These are phyloP conservation scores for Seladonia tumulorum DNA, from an alignment of 2,888 invertebrate species.

Conservation along the genomic window DNA sequence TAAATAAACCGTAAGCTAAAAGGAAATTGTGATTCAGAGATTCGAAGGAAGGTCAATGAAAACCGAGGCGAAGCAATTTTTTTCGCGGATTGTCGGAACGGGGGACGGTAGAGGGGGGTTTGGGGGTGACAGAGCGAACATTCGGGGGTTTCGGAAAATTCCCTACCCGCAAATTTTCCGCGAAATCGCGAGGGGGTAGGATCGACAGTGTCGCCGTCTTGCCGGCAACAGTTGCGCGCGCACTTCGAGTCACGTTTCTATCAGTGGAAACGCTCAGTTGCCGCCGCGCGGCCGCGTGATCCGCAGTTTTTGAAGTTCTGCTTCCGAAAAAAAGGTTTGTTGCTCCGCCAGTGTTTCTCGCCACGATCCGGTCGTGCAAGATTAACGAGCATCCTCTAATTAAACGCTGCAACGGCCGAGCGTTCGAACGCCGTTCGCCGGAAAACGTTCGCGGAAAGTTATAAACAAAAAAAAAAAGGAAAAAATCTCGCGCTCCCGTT, in stretches of 20 bases:
- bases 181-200: background rate
- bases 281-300: slow-evolving; percentile 67
- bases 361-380: background rate
- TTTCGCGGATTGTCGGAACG: background rate
- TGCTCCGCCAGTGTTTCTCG: background rate
- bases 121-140: background rate
- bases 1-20: too few relatives aligned
- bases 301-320: slow-evolving; percentile 56
- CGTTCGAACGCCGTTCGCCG: background rate
- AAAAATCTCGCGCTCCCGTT: background rate
- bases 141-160: background rate
- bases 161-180: background rate
- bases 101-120: background rate
- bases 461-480: background rate
- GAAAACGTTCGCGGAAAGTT: background rate
- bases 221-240: slow-evolving; percentile 61
- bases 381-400: background rate
- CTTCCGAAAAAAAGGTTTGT: slow-evolving; percentile 15
- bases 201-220: slow-evolving; percentile 16
- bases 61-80: background rate
- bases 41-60: background rate
- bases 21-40: background rate
- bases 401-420: background rate
- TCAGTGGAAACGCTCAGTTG: slow-evolving; percentile 63
- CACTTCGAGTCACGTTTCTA: slow-evolving; percentile 70